phyloP scores from a whole-genome alignment of 2,113 vertebrate genomes.

The Tauraco erythrolophus region DNA sequence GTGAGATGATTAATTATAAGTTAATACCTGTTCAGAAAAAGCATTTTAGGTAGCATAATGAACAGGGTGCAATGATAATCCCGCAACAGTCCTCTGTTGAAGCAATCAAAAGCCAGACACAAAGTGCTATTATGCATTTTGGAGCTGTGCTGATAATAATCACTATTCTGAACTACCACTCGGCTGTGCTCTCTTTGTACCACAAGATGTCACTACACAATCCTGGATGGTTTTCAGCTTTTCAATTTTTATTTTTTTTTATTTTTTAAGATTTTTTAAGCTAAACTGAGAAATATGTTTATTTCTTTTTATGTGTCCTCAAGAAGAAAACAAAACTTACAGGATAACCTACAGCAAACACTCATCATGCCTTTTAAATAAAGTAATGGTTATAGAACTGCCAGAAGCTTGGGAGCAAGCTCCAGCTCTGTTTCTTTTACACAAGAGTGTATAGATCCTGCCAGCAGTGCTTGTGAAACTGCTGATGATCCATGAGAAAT shows the following conservation, averaged over 20 bases:
- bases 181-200: constrained; percentile 39
- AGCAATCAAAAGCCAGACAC: constrained; percentile 51
- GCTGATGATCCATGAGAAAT: neutral
- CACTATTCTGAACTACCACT: neutral
- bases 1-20: constrained; percentile 68
- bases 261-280: neutral
- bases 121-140: constrained; percentile 25
- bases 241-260: neutral
- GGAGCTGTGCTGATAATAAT: neutral
- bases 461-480: neutral
- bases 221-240: constrained; percentile 65
- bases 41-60: constrained; percentile 54
- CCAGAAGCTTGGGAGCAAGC: neutral
- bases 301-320: constrained; percentile 32
- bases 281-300: constrained; percentile 11
- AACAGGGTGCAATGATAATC: constrained; percentile 37
- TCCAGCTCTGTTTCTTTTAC: neutral
- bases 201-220: constrained; percentile 82
- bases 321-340: constrained; percentile 38
- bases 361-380: constrained; percentile 16
- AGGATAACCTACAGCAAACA: neutral
- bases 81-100: neutral
- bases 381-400: neutral
- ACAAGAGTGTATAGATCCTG: neutral
- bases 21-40: constrained; percentile 54